Percentiles rank a stretch among this genome's conserved stretches.
Evolutionary conservation across 2,113 vertebrate genomes (phyloP).

Genomic region (Regulus satrapa): DNA sequence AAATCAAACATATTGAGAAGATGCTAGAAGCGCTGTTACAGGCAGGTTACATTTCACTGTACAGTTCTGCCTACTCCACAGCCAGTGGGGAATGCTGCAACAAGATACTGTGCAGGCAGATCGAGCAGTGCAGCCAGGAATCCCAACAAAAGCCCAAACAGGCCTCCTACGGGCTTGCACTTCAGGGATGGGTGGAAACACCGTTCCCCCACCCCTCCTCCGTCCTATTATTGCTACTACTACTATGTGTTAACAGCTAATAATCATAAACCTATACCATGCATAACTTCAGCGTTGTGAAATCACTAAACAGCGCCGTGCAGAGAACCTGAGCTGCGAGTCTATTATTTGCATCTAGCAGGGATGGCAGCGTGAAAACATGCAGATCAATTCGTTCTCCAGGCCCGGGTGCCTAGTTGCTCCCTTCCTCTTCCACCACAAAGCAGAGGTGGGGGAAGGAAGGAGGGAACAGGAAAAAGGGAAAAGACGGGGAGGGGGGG

Average conservation of each 20-base stretch:
- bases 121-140: neutral
- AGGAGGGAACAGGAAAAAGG: neutral
- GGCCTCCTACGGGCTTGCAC: conserved; percentile 2
- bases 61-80: neutral
- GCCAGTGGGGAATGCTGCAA: conserved; percentile 13
- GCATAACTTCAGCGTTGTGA: neutral
- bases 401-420: neutral
- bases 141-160: conserved; percentile 19
- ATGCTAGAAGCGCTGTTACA: neutral
- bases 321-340: neutral
- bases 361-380: neutral
- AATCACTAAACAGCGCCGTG: neutral
- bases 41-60: neutral
- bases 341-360: neutral
- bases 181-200: neutral
- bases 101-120: neutral
- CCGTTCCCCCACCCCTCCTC: neutral
- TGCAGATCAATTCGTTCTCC: neutral
- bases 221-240: neutral
- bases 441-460: neutral
- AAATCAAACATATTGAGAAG: neutral
- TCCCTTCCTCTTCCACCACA: neutral
- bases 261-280: neutral
- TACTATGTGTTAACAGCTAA: neutral
- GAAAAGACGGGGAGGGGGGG: neutral